phyloP scores from a whole-genome alignment of 2,113 vertebrate species.

The Oreochromis tanganicae region DNA sequence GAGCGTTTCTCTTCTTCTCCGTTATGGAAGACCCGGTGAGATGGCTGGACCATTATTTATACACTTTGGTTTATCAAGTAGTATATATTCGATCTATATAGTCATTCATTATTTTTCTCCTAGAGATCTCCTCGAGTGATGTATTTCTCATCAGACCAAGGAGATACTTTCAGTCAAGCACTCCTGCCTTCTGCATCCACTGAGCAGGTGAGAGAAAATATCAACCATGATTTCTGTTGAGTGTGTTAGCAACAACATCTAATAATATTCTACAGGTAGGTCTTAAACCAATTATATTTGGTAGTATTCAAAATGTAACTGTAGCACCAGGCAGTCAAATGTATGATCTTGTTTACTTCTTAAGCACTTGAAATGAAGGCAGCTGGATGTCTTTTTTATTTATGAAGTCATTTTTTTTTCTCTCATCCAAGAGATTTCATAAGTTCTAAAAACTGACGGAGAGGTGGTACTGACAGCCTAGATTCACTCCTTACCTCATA shows the following conservation, averaged over 20 bases:
- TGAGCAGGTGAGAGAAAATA: slow-evolving; percentile 67
- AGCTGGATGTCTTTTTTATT: not conserved
- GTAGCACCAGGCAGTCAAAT: not conserved
- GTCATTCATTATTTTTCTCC: not conserved
- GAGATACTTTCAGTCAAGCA: slow-evolving; percentile 69
- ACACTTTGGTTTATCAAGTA: not conserved
- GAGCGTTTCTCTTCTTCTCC: slow-evolving; percentile 76
- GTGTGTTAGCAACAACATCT: not conserved
- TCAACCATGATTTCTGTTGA: not conserved
- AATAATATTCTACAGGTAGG: not conserved
- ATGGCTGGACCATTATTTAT: not conserved
- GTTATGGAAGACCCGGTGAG: slow-evolving; percentile 73
- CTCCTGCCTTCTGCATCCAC: slow-evolving; percentile 73
- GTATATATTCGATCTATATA: not conserved
- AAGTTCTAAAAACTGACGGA: not conserved
- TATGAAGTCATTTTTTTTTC: not conserved
- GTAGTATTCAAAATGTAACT: not conserved
- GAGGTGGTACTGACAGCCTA: not conserved
- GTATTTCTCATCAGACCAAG: slow-evolving; percentile 76
- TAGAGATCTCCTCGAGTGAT: slow-evolving; percentile 74
- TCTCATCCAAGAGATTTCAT: not conserved
- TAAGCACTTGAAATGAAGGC: not conserved
- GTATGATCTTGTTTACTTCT: not conserved
- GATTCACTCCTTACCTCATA: not conserved
- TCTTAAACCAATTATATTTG: not conserved